Evolutionary conservation across 2,797 vertebrate species (phyloP), one percentile per base, ranked within the genome.

Genomic region (Darevskia mixta): DNA sequence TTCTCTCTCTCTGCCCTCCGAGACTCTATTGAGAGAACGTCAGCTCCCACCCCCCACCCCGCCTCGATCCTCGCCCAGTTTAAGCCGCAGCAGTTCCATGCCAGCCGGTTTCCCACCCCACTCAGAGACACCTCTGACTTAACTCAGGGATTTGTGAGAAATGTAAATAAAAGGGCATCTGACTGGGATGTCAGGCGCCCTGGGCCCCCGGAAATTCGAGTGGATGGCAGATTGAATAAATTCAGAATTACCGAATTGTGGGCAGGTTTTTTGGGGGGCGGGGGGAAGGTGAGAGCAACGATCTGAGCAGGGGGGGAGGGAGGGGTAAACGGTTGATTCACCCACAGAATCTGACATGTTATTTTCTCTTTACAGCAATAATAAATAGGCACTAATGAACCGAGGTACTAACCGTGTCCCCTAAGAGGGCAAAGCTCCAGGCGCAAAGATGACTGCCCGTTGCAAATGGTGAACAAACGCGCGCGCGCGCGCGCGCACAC

Each of bases 401-500:
- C 91, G 84, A 87, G 92, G 91, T 89, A 88, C 89, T 87, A 27
- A 27, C 85, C 89, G 87, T 38, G 94, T 93, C 92, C 92, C 92
- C 90, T 91, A 92, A 92, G 94, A 94, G 91, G 94, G 92, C 91
- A 93, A 92, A 78, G 94, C 92, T 94, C 89, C 49, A 84, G 94
- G 92, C 93, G 95, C 91, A 83, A 93, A 82, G 89, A 92, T 79
- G 93, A 94, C 95, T 85, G 87, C 89, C 88, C 85, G 86, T 90
- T 69, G 75, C 61, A 77, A 64, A 93, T 86, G 91, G 94, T 91
- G 91, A 90, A 93, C 94, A 91, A 92, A 64, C 61, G 7, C 17
- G 92, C 91, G 87, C 87, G 3, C 49, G 3, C 45, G 0, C 45
- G 0, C 45, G 0, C 3, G 0, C 3, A 15, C 49, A 4, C 49